A percentile compares a stretch with the other conserved stretches of the same genome.
Evolutionary conservation across 2,797 vertebrate species (phyloP).

Genomic region (Enteromius thamalakanensis): DNA sequence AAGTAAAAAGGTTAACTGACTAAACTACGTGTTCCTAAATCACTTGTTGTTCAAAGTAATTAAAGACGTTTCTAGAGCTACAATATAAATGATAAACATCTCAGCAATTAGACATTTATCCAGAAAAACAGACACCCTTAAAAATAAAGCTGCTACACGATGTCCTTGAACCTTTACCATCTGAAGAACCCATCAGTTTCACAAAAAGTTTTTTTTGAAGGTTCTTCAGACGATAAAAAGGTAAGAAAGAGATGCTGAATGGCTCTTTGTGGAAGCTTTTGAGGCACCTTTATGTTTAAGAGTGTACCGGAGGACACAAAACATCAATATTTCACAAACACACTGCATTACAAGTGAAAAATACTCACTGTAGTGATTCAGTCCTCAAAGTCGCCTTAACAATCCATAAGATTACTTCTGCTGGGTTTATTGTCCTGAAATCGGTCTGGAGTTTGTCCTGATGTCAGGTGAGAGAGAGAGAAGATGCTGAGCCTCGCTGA

Average conservation of each 20-base stretch:
- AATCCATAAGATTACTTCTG: constrained; percentile 36
- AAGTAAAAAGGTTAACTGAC: background rate
- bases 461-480: constrained; percentile 3
- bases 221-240: too few relatives aligned
- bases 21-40: background rate
- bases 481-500: constrained; percentile 30
- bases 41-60: background rate
- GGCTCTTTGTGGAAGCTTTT: too few relatives aligned
- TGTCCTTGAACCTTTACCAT: too few relatives aligned
- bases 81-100: background rate
- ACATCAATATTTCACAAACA: background rate
- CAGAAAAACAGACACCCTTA: background rate
- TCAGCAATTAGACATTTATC: background rate
- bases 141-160: too few relatives aligned
- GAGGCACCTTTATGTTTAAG: too few relatives aligned
- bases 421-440: constrained; percentile 31
- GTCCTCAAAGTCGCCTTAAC: constrained; percentile 6
- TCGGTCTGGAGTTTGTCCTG: background rate
- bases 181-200: too few relatives aligned
- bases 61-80: background rate
- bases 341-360: background rate
- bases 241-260: too few relatives aligned
- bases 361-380: constrained; percentile 51
- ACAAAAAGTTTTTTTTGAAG: too few relatives aligned
- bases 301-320: background rate